Conservation (phyloP, 2,113 vertebrate species). For the Menidia beryllina region DNA sequence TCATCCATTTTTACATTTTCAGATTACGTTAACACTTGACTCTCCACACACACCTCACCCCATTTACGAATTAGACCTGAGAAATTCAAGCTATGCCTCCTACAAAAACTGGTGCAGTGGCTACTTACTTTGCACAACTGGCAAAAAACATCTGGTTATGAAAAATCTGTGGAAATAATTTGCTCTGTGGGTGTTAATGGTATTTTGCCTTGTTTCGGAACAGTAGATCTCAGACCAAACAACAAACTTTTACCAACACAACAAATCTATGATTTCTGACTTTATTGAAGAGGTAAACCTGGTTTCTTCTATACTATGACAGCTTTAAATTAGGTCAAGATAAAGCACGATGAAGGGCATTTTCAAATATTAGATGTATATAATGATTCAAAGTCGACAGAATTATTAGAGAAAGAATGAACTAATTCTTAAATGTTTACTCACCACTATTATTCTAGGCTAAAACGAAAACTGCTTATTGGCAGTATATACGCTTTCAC, state of each 20-base stretch:
- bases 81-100: conserved; percentile 60
- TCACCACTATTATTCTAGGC: conserved; percentile 5
- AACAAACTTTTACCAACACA: neutral
- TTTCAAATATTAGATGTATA: conserved; percentile 1
- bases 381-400: neutral
- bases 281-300: neutral
- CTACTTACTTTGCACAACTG: conserved; percentile 45
- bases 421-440: neutral
- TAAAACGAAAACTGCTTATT: conserved; percentile 20
- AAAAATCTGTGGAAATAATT: conserved; percentile 50
- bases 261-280: neutral
- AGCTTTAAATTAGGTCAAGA: neutral
- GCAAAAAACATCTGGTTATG: conserved; percentile 54
- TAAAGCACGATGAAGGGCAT: neutral
- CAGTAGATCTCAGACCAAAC: conserved; percentile 14
- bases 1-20: conserved; percentile 71
- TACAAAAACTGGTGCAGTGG: conserved; percentile 44
- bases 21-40: conserved; percentile 63
- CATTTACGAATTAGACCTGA: conserved; percentile 47
- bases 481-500: conserved; percentile 15
- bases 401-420: conserved; percentile 8
- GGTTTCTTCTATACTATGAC: neutral
- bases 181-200: neutral
- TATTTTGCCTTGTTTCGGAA: conserved; percentile 9
- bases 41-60: conserved; percentile 49